These are phyloP conservation scores for Acanthisitta chloris DNA, from an alignment of 2,113 vertebrate genomes.

Conservation along the genomic window DNA sequence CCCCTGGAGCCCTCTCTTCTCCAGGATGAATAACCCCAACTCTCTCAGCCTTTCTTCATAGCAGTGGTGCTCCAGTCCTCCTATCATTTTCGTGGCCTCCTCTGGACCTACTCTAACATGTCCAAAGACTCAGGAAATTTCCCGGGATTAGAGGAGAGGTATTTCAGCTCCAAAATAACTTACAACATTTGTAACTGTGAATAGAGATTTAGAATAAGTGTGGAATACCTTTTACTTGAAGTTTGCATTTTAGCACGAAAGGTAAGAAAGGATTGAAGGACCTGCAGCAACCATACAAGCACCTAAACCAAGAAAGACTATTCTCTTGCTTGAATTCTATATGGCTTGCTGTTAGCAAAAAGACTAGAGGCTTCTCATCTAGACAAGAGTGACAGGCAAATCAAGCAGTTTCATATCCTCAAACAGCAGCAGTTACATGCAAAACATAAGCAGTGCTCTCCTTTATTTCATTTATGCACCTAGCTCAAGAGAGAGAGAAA, in stretches of 20 bases:
- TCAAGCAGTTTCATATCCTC: background rate
- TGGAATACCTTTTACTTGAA: background rate
- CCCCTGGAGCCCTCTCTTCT: background rate
- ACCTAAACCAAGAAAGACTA: background rate
- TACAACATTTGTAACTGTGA: background rate
- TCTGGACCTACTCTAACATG: background rate
- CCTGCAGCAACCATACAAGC: background rate
- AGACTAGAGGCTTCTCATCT: background rate
- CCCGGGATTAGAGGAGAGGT: background rate
- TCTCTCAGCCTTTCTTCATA: background rate
- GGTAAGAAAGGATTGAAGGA: background rate
- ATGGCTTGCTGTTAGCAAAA: background rate
- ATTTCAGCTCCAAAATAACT: background rate
- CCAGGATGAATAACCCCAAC: background rate
- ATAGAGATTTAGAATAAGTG: background rate
- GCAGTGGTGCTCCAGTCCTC: background rate
- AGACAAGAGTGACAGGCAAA: background rate
- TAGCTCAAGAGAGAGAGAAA: background rate
- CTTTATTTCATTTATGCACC: background rate
- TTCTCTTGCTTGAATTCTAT: background rate
- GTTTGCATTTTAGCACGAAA: background rate
- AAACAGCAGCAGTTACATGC: background rate
- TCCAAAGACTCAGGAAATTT: background rate
- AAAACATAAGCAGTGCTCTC: background rate
- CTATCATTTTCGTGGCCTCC: background rate